phyloP scores from a whole-genome alignment of 2,797 vertebrate species.

The Parauchenoglanis punctatus region DNA sequence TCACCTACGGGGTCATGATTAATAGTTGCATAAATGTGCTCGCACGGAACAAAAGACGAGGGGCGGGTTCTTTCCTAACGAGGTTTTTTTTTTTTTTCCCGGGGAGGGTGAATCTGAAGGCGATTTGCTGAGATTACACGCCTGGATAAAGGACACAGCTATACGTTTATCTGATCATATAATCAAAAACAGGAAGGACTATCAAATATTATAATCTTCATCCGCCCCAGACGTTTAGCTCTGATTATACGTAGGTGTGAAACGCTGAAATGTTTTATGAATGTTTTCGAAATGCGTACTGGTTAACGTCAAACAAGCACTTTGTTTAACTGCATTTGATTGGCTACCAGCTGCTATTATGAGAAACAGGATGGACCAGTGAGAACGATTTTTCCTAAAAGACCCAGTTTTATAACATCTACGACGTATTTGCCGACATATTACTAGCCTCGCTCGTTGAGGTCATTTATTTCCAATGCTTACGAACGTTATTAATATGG shows the following conservation, averaged over 20 bases:
- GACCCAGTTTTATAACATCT: background rate
- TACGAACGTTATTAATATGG: background rate
- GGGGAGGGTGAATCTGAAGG: conserved; percentile 19
- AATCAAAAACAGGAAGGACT: conserved; percentile 18
- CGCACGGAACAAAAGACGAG: conserved; percentile 40
- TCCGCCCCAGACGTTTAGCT: background rate
- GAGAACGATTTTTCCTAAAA: background rate
- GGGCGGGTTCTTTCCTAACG: conserved; percentile 29
- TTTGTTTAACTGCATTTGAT: background rate
- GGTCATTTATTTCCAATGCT: background rate
- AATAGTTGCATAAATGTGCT: conserved; percentile 41
- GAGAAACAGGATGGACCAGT: no score
- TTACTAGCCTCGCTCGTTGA: background rate
- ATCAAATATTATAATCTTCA: background rate
- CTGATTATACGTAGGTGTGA: background rate
- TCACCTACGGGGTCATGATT: conserved; percentile 47
- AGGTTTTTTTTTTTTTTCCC: conserved; percentile 15
- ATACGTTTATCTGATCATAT: conserved; percentile 44
- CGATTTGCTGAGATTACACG: conserved; percentile 46
- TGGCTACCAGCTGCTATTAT: background rate
- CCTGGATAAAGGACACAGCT: conserved; percentile 38
- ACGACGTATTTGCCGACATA: background rate
- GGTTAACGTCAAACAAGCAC: background rate
- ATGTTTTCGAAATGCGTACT: background rate
- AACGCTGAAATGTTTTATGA: background rate